Evolutionary conservation across 2,888 invertebrate genomes (phyloP).

Genomic region (Drosophila colorata): DNA sequence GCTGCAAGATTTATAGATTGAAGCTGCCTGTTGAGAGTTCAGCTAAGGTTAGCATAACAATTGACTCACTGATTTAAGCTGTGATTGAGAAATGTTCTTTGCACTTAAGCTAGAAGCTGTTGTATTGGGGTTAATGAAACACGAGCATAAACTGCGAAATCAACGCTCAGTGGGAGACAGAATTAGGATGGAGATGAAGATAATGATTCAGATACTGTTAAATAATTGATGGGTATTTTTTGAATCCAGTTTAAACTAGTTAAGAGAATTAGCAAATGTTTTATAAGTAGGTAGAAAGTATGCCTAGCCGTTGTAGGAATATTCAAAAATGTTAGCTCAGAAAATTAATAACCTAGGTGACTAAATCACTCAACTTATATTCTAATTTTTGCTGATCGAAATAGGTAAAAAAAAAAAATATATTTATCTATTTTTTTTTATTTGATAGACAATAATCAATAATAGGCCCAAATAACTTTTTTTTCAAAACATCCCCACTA

Average conservation of each 20-base stretch:
- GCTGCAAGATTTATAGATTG: constrained; percentile 52
- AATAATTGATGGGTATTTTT: constrained; percentile 24
- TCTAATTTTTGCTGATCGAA: too few relatives aligned
- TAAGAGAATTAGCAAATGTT: background rate
- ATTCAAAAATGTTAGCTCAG: too few relatives aligned
- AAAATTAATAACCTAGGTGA: too few relatives aligned
- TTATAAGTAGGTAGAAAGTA: too few relatives aligned
- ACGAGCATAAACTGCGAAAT: constrained; percentile 13
- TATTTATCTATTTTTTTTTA: too few relatives aligned
- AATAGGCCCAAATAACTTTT: too few relatives aligned
- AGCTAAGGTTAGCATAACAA: constrained; percentile 44
- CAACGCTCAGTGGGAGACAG: constrained; percentile 24
- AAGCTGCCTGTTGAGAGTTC: constrained; percentile 42
- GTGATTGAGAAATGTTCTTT: constrained; percentile 30
- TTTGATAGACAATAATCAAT: too few relatives aligned
- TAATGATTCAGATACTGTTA: constrained; percentile 20
- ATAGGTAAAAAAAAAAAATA: too few relatives aligned
- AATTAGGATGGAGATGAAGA: constrained; percentile 1
- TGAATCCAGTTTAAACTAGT: background rate
- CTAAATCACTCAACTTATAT: too few relatives aligned
- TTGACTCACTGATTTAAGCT: constrained; percentile 36
- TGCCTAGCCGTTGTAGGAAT: too few relatives aligned
- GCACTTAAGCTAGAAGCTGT: constrained; percentile 3
- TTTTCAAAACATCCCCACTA: too few relatives aligned
- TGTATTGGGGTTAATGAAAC: constrained; percentile 44